A percentile compares a stretch with the other conserved stretches of the same genome.
Conservation (phyloP, 2,797 vertebrate species). For the Pogoniulus pusillus region DNA sequence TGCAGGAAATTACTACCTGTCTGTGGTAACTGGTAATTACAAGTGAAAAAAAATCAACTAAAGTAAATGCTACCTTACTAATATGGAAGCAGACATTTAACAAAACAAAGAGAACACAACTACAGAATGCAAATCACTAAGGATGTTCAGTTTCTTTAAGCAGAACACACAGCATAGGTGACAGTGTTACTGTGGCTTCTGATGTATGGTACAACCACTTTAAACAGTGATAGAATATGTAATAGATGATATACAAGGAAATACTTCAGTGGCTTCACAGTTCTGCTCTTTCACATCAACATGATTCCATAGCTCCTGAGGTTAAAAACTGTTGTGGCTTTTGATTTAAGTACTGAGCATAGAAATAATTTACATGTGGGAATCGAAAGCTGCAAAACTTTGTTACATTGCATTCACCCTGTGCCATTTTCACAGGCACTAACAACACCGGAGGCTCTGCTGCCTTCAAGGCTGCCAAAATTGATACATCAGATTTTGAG, state of each 20-base stretch:
- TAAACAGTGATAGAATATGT: not conserved
- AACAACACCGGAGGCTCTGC: not conserved
- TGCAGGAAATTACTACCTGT: conserved; percentile 31
- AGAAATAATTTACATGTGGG: conserved; percentile 5
- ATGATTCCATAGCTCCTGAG: not conserved
- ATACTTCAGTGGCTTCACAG: not conserved
- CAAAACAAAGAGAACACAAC: not conserved
- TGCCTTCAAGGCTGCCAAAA: conserved; percentile 12
- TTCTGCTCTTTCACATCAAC: not conserved
- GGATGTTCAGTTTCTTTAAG: not conserved
- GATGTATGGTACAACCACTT: not conserved
- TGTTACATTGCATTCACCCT: not conserved
- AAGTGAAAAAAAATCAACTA: not conserved
- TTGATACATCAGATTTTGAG: conserved; percentile 6
- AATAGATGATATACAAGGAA: not conserved
- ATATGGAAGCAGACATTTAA: not conserved
- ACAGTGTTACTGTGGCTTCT: not conserved
- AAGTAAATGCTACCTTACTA: not conserved
- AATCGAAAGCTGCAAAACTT: not conserved
- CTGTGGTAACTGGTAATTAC: conserved; percentile 35
- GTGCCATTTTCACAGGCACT: conserved; percentile 17
- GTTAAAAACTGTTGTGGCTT: not conserved
- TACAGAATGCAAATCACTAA: not conserved
- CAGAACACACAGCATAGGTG: not conserved
- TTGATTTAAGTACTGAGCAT: not conserved